A percentile compares a stretch with the other conserved stretches of the same genome.
phyloP scores from a whole-genome alignment of 2,797 vertebrate genomes.

The Microctenopoma steveboyesi region DNA sequence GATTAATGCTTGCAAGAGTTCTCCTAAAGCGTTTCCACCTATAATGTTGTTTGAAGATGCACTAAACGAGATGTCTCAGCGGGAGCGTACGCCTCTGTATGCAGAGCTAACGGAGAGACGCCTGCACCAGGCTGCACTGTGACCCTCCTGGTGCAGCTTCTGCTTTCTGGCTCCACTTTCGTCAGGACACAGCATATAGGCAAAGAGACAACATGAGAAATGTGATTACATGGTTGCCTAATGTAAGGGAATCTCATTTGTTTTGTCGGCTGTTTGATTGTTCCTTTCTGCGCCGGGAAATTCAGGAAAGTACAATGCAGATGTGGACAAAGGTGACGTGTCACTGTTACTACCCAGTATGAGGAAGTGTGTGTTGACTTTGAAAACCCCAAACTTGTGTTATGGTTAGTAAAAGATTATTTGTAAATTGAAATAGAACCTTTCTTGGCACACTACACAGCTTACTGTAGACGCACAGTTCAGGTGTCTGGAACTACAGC shows the following conservation, averaged over 20 bases:
- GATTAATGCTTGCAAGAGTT: constrained; percentile 80
- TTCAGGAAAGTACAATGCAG: constrained; percentile 47
- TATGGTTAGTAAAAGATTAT: background rate
- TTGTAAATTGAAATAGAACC: constrained; percentile 13
- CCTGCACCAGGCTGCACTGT: constrained; percentile 56
- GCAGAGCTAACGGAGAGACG: constrained; percentile 60
- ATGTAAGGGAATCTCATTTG: constrained; percentile 79
- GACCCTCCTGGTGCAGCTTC: constrained; percentile 62
- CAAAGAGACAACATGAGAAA: constrained; percentile 72
- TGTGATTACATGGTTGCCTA: constrained; percentile 76
- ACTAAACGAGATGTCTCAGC: constrained; percentile 77
- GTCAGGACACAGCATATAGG: constrained; percentile 52
- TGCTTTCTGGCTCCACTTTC: constrained; percentile 50
- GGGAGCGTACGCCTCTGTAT: constrained; percentile 51
- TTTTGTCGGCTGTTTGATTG: constrained; percentile 67
- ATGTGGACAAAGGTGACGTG: constrained; percentile 56
- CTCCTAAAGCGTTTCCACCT: constrained; percentile 78
- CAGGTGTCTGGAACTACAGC: background rate
- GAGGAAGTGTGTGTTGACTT: constrained; percentile 56
- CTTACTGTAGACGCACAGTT: background rate
- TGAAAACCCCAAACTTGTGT: constrained; percentile 44
- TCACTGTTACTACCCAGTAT: constrained; percentile 48
- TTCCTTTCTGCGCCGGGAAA: constrained; percentile 60
- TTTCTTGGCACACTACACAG: background rate
- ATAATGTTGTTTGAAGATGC: constrained; percentile 80